phyloP scores from a whole-genome alignment of 2,113 vertebrate species.

The Sigmodon hispidus region DNA sequence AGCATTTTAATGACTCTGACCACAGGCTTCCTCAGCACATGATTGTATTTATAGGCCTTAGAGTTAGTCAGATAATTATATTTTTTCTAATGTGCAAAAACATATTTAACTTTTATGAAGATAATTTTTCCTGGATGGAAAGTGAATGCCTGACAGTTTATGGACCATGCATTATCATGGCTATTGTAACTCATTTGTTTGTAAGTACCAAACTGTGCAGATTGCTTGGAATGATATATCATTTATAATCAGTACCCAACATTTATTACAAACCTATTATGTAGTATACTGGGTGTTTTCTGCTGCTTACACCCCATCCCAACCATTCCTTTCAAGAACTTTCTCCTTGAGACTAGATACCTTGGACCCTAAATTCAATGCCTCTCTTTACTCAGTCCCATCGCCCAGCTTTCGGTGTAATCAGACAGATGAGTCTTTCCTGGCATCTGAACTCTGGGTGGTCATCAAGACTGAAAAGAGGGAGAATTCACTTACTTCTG shows the following conservation, averaged over 20 bases:
- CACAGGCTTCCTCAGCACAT: background rate
- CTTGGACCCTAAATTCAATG: too few species aligned
- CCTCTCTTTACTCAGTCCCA: background rate
- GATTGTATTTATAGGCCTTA: background rate
- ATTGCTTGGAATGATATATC: background rate
- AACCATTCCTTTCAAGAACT: background rate
- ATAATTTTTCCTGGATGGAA: background rate
- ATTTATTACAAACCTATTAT: background rate
- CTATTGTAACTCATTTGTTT: background rate
- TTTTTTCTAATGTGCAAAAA: background rate
- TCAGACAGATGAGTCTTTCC: background rate
- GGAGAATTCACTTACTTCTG: background rate
- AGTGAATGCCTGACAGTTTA: background rate
- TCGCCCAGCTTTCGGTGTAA: background rate
- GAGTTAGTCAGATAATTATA: background rate
- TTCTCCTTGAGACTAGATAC: background rate
- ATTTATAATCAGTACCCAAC: background rate
- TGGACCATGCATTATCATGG: background rate
- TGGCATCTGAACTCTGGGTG: background rate
- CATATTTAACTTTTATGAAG: constrained; percentile 36
- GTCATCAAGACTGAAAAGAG: background rate
- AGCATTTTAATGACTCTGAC: background rate
- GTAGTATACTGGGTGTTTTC: background rate
- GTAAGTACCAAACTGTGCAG: background rate
- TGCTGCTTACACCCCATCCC: background rate